Conservation (phyloP, 1,140 invertebrate species). For the Agrypnia vestita region DNA sequence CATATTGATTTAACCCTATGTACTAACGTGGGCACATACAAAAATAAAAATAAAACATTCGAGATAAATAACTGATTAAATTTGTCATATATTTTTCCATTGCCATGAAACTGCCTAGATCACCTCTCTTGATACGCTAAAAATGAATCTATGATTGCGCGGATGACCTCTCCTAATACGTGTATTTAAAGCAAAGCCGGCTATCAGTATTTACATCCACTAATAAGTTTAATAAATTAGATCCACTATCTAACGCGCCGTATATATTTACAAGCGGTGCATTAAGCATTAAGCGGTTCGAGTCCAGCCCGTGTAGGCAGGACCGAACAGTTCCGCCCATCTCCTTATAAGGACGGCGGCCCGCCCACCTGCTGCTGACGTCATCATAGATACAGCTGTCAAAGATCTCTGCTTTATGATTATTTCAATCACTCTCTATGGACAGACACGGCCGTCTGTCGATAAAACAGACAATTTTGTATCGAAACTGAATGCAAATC, state of each 20-base stretch:
- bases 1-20: too few species aligned
- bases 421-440: constrained; percentile 37
- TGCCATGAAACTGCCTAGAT: too few species aligned
- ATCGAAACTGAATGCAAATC: too few species aligned
- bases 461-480: too few species aligned
- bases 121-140: too few species aligned
- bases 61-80: too few species aligned
- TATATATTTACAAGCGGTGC: constrained; percentile 13
- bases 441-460: background rate
- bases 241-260: background rate
- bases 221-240: constrained; percentile 28
- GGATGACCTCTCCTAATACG: background rate
- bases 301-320: constrained; percentile 13
- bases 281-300: constrained; percentile 14
- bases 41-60: too few species aligned
- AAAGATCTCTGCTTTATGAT: constrained; percentile 40
- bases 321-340: constrained; percentile 23
- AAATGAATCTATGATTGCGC: too few species aligned
- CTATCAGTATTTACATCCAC: constrained; percentile 14
- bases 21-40: too few species aligned
- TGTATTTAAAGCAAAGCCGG: background rate
- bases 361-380: constrained; percentile 43
- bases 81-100: too few species aligned
- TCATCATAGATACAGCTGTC: constrained; percentile 44
- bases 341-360: constrained; percentile 33